These are phyloP conservation scores for Acrocephalus kingi DNA, from an alignment of 2,113 vertebrate genomes.

Conservation along the genomic window DNA sequence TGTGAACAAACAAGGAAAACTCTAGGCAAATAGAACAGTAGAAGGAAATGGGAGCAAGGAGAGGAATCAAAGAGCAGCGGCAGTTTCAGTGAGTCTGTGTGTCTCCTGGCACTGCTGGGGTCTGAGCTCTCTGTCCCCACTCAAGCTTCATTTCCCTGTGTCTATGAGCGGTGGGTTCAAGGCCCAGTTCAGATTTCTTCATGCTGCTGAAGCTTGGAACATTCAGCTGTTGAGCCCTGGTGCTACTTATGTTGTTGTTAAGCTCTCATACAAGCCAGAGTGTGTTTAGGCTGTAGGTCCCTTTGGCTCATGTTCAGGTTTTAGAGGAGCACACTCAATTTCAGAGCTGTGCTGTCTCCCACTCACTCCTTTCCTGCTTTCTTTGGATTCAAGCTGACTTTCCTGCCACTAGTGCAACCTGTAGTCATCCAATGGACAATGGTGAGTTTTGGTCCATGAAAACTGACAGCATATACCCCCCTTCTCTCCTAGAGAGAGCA, in stretches of 20 bases:
- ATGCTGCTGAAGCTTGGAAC: not conserved
- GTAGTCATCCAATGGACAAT: not conserved
- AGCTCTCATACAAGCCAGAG: not conserved
- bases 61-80: not conserved
- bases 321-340: not conserved
- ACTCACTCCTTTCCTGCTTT: not conserved
- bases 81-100: not conserved
- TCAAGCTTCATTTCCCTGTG: accelerated
- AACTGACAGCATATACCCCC: not conserved
- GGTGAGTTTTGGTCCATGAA: not conserved
- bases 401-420: not conserved
- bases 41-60: not conserved
- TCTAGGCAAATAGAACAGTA: not conserved
- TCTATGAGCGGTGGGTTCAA: not conserved
- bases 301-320: not conserved
- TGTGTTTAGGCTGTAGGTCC: not conserved
- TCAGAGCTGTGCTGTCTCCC: not conserved
- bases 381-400: not conserved
- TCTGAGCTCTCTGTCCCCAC: not conserved
- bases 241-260: not conserved
- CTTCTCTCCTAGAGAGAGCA: not conserved
- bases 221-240: not conserved
- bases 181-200: not conserved
- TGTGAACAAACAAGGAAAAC: not conserved
- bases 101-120: not conserved